Evolutionary conservation across 2,888 invertebrate genomes (phyloP).

Genomic region (Conistra vaccinii): DNA sequence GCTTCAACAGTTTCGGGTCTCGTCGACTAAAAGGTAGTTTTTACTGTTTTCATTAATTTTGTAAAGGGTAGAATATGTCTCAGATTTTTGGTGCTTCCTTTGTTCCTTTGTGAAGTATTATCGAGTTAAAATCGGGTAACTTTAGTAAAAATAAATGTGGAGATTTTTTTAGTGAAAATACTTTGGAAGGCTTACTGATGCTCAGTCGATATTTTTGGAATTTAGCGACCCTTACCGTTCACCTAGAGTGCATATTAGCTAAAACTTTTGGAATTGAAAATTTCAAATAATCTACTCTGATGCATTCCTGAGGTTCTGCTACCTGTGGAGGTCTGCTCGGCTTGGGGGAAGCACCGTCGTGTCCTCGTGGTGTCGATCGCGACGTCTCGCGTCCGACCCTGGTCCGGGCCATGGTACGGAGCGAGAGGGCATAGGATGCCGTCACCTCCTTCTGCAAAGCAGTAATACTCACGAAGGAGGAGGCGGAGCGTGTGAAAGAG

Average conservation of each 20-base stretch:
- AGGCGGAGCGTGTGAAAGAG: too few relatives aligned
- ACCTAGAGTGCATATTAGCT: background rate
- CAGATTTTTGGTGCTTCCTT: constrained; percentile 4
- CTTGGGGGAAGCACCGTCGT: too few relatives aligned
- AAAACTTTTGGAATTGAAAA: background rate
- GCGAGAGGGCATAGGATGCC: too few relatives aligned
- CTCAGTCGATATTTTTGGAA: background rate
- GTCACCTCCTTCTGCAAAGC: too few relatives aligned
- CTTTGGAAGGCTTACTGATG: background rate
- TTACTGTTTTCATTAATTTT: constrained; percentile 57
- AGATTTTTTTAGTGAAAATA: background rate
- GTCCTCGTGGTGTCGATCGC: too few relatives aligned
- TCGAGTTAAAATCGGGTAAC: background rate
- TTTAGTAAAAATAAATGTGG: background rate
- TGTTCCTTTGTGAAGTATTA: constrained; percentile 7
- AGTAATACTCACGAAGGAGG: too few relatives aligned
- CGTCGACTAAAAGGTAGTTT: constrained; percentile 35
- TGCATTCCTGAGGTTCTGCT: background rate
- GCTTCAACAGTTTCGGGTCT: constrained; percentile 51
- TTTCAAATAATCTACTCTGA: background rate
- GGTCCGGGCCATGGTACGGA: too few relatives aligned
- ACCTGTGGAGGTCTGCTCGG: too few relatives aligned
- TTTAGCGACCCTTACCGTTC: background rate
- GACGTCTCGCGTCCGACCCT: too few relatives aligned
- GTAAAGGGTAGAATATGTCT: constrained; percentile 16